These are phyloP conservation scores for Falco naumanni DNA, from an alignment of 2,797 vertebrate species.

Conservation along the genomic window DNA sequence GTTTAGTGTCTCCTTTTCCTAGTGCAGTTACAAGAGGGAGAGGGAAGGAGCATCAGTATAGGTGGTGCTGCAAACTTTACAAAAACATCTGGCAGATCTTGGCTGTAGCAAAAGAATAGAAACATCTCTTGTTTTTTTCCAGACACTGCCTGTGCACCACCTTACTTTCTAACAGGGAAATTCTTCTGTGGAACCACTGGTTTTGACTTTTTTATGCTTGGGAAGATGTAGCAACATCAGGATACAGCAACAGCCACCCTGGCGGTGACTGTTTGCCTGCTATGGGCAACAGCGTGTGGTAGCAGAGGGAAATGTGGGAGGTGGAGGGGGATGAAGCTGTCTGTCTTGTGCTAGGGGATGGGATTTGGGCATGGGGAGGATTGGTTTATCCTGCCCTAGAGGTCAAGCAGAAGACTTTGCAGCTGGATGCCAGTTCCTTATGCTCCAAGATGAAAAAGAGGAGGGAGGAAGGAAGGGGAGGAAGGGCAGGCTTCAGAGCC, in stretches of 20 bases:
- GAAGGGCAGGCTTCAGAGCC: not conserved
- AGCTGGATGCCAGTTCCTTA: not conserved
- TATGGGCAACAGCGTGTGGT: not conserved
- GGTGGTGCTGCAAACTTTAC: not conserved
- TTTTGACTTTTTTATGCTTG: not conserved
- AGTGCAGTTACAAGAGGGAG: not conserved
- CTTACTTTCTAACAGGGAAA: not conserved
- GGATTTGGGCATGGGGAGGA: not conserved
- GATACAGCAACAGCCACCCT: not conserved
- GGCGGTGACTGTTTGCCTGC: not conserved
- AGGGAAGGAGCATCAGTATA: not conserved
- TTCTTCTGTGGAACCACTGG: not conserved
- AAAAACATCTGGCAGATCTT: not conserved
- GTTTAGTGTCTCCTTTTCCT: not conserved
- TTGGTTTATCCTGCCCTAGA: not conserved
- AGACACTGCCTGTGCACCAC: not conserved
- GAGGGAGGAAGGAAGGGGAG: not conserved
- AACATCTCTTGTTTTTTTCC: not conserved
- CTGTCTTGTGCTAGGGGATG: accelerated
- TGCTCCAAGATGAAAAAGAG: not conserved
- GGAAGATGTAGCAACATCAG: not conserved
- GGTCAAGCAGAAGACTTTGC: not conserved
- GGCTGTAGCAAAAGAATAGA: not conserved
- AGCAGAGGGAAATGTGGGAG: not conserved
- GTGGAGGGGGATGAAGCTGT: not conserved